Base-by-base conservation (phyloP, 2,797 vertebrate genomes). In the Cheirogaleus major region DNA sequence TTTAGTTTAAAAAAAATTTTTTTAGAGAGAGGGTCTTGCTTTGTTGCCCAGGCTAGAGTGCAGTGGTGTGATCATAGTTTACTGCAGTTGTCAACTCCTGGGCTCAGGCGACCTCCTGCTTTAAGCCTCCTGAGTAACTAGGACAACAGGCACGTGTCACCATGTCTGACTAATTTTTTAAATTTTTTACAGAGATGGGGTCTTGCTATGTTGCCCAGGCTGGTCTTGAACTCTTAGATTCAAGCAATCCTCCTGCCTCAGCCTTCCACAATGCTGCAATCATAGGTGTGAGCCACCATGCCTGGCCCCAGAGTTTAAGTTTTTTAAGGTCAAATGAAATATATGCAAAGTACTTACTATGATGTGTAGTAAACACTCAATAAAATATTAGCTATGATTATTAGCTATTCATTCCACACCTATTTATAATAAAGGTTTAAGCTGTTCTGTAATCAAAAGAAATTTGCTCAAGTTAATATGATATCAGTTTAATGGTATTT, bases 401-500 rank as follows among this genome's bases (percentile, higher is more conserved):
- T 90, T 91, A 95, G 65, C 61, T 97, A 90, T 93, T 96, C 59
- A 94, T 89, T 91, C 43, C 63, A 88, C 5, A 96, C 30, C 59
- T 85, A 97, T 93, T 97, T 96, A 88, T 90, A 96, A 95, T 92
- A 95, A 95, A 92, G 70, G 86, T 84, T 86, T 82, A 92, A 94
- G 70, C 35, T 87, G 65, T 93, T 94, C 83, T 94, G 48, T 94
- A 96, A 97, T 96, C 96, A 97, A 95, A 97, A 97, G 95, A 93
- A 93, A 96, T 96, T 27, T 96, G 41, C 59, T 67, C 93, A 97
- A 91, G 83, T 96, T 94, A 97, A 96, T 94, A 92, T 20, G 35
- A 14, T 96, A 96, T 85, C 85, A 95, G 89, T 86, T 96, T 87
- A 96, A 93, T 91, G 76, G 75, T 87, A 98, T 97, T 97, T 95